phyloP scores from a whole-genome alignment of 1,140 invertebrate species.

The Marisa cornuarietis region DNA sequence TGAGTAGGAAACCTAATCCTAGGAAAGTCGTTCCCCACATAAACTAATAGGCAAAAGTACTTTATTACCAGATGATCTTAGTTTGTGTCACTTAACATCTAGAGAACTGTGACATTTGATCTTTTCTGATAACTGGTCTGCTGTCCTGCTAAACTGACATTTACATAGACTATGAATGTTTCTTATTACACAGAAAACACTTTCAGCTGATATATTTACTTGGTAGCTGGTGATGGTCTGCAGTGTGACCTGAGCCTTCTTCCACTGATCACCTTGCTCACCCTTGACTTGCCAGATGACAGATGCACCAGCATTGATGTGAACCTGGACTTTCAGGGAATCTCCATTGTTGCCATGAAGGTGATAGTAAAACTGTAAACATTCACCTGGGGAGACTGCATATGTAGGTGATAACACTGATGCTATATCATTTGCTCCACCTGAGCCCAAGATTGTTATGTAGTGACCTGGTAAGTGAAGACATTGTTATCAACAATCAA shows the following conservation, averaged over 20 bases:
- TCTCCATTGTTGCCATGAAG: constrained; percentile 73
- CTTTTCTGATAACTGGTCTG: not conserved
- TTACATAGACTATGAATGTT: not conserved
- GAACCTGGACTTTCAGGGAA: constrained; percentile 52
- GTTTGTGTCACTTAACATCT: not conserved
- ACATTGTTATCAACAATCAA: not conserved
- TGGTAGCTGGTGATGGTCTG: constrained; percentile 14
- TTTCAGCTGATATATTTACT: constrained; percentile 9
- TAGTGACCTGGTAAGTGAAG: constrained; percentile 23
- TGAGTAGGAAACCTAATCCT: too few relatives aligned
- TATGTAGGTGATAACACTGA: constrained; percentile 48
- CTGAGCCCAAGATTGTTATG: constrained; percentile 38
- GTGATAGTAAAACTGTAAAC: constrained; percentile 70
- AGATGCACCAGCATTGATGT: constrained; percentile 29
- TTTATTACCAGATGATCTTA: not conserved
- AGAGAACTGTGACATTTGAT: not conserved
- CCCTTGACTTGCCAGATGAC: constrained; percentile 33
- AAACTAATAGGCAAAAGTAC: not conserved
- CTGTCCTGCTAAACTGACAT: not conserved
- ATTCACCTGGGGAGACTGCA: constrained; percentile 52
- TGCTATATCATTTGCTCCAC: constrained; percentile 43
- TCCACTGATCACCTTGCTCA: constrained; percentile 54
- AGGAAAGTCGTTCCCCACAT: not conserved
- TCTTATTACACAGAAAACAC: not conserved
- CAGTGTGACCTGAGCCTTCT: constrained; percentile 42